Base-by-base conservation (phyloP, 2,888 invertebrate species). In the Helleia helle region DNA sequence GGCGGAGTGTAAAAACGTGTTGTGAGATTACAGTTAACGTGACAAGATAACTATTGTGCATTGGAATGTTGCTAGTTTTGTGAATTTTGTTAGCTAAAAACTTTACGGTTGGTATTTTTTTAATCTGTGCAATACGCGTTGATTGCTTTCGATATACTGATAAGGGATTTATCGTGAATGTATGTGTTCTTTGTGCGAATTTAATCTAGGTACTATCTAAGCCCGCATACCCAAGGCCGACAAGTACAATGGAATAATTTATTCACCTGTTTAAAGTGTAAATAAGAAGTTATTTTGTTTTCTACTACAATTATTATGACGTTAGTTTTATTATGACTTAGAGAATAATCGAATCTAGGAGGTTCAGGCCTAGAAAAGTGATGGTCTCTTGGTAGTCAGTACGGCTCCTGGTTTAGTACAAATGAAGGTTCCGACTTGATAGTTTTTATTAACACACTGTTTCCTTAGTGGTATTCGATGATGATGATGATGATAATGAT, bases 51-150 rank as follows among this genome's bases (percentile, higher is more conserved):
- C 51, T 49, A 47, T 54, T 48, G 56, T 58, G 53, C 54, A 60
- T 64, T 70, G 75, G 74, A 76, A 75, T 76, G 74, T 74, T 76
- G 62, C 64, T 46, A 36, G 28, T 41, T 39, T 15, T 15, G 39
- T 25, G 15, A 30, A 14, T 30, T 31, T 14, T 14, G 30, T 24
- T 8, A 25, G n/a, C 8, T 12, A 11, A 22, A n/a, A 6, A 30
- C 39, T 25, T 30, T 24, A 39, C 39, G 39, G 39, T 39, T 25
- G 4, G 39, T 39, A 31, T 25, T 30, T 36, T 31, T 22, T 12
- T 34, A 34, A 18, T 34, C 34, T 18, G 24, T 39, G 25, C 24
- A 25, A 13, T 39, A 30, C 9, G 30, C 22, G 18, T 27, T n/a
- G 25, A 15, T 39, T 31, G 39, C 27, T 11, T 12, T 18, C 28